Base-by-base conservation (phyloP, 2,113 vertebrate species). In the Girardinichthys multiradiatus region DNA sequence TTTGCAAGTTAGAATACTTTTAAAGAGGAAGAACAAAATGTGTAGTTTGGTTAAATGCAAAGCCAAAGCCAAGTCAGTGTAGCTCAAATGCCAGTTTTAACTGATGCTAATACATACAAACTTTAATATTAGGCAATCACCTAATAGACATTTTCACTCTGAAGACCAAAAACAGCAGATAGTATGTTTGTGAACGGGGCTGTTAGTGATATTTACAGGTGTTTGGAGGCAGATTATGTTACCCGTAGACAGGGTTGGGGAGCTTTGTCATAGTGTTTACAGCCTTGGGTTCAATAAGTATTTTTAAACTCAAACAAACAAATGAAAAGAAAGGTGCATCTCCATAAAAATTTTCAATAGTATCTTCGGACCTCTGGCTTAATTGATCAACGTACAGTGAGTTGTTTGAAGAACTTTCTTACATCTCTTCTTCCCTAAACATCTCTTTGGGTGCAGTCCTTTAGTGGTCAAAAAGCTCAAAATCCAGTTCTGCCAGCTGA, bases 401-500 rank as follows among this genome's bases (percentile, higher is more conserved):
- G 60, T 30, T 73, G 42, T 27, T 37, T 33, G 72, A 68, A 72
- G n/a, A 39, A 57, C 73, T 75, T 84, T 80, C 79, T 67, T 61
- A 72, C 72, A 77, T 58, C 19, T 77, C 62, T 70, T 24, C 33
- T 58, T 21, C 63, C 33, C 39, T 19, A 54, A 67, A 70, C 45
- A 71, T 70, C 61, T 28, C 70, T 63, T 28, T 80, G 76, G 83
- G 81, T 77, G 61, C 80, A 88, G 83, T 72, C 64, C 57, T 73
- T 76, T 81, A 80, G 54, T 70, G 51, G 35, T 79, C 66, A 57
- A 19, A 71, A 65, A 82, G 58, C 29, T 79, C 35, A 60, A 83
- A 86, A 91, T 90, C 85, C 88, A 87, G 91, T 89, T 72, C 19
- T 87, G 81, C 90, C 86, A 81, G 90, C 86, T 74, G 77, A 77